These are phyloP conservation scores for Picathartes gymnocephalus DNA, from an alignment of 2,113 vertebrate genomes.

Conservation along the genomic window DNA sequence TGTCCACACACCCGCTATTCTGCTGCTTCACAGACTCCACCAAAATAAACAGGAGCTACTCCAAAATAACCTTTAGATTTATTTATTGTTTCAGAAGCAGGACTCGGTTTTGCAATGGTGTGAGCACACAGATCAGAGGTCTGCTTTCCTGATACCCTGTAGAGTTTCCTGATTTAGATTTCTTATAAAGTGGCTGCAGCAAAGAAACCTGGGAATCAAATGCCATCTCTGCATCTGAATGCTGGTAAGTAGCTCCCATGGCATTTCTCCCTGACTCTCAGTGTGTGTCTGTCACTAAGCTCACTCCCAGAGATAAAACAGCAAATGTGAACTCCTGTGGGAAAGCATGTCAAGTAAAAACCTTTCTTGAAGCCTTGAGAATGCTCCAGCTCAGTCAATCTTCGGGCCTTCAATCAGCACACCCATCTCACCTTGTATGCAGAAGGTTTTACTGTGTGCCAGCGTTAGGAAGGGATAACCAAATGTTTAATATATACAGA, in stretches of 20 bases:
- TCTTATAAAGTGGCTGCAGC: slow-evolving; percentile 39
- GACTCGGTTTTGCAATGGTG: neutral
- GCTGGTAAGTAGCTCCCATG: slow-evolving; percentile 65
- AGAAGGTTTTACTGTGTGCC: neutral
- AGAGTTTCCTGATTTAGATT: slow-evolving; percentile 59
- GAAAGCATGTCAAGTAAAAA: slow-evolving; percentile 42
- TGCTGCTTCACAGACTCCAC: neutral
- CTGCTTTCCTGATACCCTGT: slow-evolving; percentile 16
- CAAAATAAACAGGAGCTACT: neutral
- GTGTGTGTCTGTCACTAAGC: slow-evolving; percentile 62
- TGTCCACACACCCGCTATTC: neutral
- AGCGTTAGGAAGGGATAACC: neutral
- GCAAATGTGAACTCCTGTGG: slow-evolving; percentile 66
- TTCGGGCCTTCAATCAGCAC: neutral
- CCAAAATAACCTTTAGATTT: slow-evolving; percentile 15
- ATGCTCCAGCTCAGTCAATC: slow-evolving; percentile 35
- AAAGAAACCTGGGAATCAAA: slow-evolving; percentile 61
- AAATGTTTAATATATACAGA: neutral
- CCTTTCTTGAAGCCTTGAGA: slow-evolving; percentile 50
- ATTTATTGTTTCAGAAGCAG: slow-evolving; percentile 48
- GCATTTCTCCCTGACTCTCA: slow-evolving; percentile 66
- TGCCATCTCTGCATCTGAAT: slow-evolving; percentile 71
- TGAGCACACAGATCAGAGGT: neutral
- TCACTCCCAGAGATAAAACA: slow-evolving; percentile 71
- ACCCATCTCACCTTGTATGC: neutral